phyloP scores from a whole-genome alignment of 1,140 invertebrate species.

The Littorina saxatilis region DNA sequence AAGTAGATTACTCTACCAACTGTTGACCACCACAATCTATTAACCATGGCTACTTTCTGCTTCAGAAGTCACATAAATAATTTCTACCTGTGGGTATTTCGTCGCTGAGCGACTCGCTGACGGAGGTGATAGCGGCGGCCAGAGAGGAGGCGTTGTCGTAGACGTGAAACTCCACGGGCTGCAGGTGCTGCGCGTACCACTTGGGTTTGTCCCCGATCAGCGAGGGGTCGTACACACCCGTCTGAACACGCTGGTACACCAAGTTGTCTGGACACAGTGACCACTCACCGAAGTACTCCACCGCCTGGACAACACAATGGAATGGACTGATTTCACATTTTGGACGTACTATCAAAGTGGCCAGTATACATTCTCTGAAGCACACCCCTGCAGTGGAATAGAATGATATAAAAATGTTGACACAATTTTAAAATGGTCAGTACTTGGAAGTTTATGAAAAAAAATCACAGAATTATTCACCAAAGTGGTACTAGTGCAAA shows the following conservation, averaged over 20 bases:
- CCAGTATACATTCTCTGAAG: not conserved
- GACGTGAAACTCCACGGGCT: conserved; percentile 93
- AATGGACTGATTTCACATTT: not conserved
- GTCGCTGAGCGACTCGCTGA: conserved; percentile 77
- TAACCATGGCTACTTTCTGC: too few species aligned
- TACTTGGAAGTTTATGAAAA: too few species aligned
- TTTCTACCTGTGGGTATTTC: conserved; percentile 86
- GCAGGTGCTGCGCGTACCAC: conserved; percentile 91
- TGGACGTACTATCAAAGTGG: not conserved
- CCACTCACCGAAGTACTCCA: conserved; percentile 99
- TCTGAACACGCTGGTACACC: conserved; percentile 97
- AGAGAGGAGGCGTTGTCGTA: conserved; percentile 86
- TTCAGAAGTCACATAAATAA: too few species aligned
- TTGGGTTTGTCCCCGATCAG: conserved; percentile 98
- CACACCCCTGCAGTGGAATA: too few species aligned
- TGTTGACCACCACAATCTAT: too few species aligned
- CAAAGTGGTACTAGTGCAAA: too few species aligned
- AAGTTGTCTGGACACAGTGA: conserved; percentile 97
- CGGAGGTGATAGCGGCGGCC: conserved; percentile 68
- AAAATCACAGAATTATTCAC: too few species aligned
- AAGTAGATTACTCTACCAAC: too few species aligned
- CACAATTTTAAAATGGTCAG: too few species aligned
- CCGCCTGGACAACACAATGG: conserved; percentile 86
- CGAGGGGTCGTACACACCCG: conserved; percentile 93
- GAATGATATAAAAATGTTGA: too few species aligned